phyloP scores from a whole-genome alignment of 2,113 vertebrate species.

The Toxostoma redivivum region DNA sequence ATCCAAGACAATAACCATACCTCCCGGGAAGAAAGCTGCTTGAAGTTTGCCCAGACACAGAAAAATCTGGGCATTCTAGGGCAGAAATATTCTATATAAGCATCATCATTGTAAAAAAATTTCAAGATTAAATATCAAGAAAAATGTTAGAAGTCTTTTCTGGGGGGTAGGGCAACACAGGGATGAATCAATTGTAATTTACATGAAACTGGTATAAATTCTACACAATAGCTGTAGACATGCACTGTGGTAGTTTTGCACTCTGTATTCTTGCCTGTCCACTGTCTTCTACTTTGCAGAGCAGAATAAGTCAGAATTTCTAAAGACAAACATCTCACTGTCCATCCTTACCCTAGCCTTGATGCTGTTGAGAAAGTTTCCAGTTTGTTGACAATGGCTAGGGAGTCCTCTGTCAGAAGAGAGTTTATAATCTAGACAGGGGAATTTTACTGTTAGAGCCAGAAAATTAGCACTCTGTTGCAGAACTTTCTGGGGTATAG shows the following conservation, averaged over 20 bases:
- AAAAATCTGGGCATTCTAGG: background rate
- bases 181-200: background rate
- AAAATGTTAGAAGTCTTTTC: background rate
- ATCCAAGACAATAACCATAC: background rate
- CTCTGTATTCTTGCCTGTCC: background rate
- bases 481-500: background rate
- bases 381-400: background rate
- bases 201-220: background rate
- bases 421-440: background rate
- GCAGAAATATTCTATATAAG: background rate
- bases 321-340: background rate
- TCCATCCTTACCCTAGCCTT: background rate
- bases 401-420: background rate
- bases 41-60: background rate
- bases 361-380: background rate
- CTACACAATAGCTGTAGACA: background rate
- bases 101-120: background rate
- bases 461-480: background rate
- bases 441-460: background rate
- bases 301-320: background rate
- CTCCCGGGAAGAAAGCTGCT: background rate
- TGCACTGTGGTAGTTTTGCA: background rate
- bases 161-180: accelerated
- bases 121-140: background rate
- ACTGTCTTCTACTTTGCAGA: background rate